These are phyloP conservation scores for Venturia canescens DNA, from an alignment of 1,140 invertebrate species.

Conservation along the genomic window DNA sequence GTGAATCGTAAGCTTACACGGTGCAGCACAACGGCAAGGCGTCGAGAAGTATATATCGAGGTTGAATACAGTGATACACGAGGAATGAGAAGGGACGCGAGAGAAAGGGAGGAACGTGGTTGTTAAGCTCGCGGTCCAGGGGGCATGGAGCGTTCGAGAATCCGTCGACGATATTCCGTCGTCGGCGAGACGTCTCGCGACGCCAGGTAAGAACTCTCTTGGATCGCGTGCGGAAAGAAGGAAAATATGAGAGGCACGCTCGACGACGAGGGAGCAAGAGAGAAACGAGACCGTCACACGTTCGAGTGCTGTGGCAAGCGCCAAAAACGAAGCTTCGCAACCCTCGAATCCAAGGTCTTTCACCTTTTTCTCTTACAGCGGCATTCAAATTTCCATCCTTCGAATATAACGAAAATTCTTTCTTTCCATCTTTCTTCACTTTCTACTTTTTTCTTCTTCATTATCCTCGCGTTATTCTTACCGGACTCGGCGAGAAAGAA, in stretches of 20 bases:
- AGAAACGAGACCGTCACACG: not conserved
- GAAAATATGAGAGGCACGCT: no score
- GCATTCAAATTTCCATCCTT: no score
- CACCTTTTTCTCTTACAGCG: not conserved
- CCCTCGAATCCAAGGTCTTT: slow-evolving; percentile 10
- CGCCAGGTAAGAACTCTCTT: slow-evolving; percentile 3
- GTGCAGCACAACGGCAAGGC: slow-evolving; percentile 21
- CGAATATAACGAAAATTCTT: no score
- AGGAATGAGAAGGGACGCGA: slow-evolving; percentile 6
- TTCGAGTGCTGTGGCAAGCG: slow-evolving; percentile 4
- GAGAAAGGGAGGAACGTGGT: slow-evolving; percentile 30
- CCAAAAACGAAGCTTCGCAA: not conserved
- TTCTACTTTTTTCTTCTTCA: no score
- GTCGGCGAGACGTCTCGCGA: not conserved
- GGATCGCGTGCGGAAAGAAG: not conserved
- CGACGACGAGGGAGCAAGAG: not conserved
- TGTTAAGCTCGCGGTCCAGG: slow-evolving; percentile 1
- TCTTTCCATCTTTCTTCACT: no score
- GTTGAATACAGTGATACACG: not conserved
- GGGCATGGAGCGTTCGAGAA: not conserved
- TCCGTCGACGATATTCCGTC: not conserved
- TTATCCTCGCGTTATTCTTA: no score
- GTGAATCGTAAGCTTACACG: not conserved
- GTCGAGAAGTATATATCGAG: slow-evolving; percentile 13
- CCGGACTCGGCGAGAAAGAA: no score